Evolutionary conservation across 2,797 vertebrate species (phyloP).

Genomic region (Balearica regulorum): DNA sequence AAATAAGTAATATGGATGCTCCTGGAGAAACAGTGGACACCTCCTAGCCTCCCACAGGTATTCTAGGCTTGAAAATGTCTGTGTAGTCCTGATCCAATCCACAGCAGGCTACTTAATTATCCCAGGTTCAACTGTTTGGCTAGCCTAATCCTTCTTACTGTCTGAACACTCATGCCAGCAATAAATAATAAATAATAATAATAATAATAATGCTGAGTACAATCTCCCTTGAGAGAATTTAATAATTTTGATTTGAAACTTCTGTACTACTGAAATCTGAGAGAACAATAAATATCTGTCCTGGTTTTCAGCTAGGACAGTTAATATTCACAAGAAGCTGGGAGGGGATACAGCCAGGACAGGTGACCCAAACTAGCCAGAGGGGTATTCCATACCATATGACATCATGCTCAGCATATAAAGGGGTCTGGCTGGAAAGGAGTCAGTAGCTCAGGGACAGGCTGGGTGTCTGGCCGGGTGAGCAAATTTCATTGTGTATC

Average conservation of each 20-base stretch:
- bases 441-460: too few species aligned
- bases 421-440: too few species aligned
- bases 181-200: background rate
- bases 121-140: background rate
- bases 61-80: background rate
- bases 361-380: too few species aligned
- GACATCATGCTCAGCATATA: too few species aligned
- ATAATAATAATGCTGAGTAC: background rate
- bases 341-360: too few species aligned
- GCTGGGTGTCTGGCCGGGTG: too few species aligned
- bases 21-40: background rate
- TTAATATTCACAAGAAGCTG: too few species aligned
- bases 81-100: background rate
- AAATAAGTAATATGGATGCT: background rate
- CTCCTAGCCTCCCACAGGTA: background rate
- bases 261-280: background rate
- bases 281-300: background rate
- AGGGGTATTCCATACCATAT: too few species aligned
- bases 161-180: background rate
- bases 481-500: too few species aligned
- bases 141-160: background rate
- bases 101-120: background rate
- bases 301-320: too few species aligned
- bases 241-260: background rate
- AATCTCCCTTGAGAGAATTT: background rate